Conservation (phyloP, 1,140 invertebrate genomes). For the Cylas formicarius region DNA sequence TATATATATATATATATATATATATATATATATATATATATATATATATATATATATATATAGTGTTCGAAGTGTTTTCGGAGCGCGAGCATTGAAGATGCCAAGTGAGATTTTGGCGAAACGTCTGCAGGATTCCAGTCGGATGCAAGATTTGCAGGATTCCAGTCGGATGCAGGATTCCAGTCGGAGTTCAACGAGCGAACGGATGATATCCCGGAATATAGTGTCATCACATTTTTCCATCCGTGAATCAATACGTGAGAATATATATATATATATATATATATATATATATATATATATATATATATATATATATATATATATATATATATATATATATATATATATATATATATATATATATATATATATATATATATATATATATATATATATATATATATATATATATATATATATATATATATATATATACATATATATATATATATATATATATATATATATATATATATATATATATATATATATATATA, state of each 20-base stretch:
- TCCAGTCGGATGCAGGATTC: too few species aligned
- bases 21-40: too few species aligned
- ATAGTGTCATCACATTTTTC: too few species aligned
- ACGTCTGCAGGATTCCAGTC: too few species aligned
- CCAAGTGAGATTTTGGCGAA: too few species aligned
- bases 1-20: too few species aligned
- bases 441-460: conserved; percentile 11
- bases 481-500: conserved; percentile 5
- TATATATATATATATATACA: conserved; percentile 11
- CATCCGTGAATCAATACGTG: conserved; percentile 2
- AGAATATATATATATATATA: conserved; percentile 2
- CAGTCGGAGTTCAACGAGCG: too few species aligned
- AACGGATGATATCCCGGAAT: too few species aligned
- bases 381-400: conserved; percentile 9
- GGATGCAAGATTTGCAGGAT: too few species aligned
- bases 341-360: conserved; percentile 12
- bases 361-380: conserved; percentile 11
- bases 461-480: conserved; percentile 10
- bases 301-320: not conserved
- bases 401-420: conserved; percentile 10
- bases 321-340: conserved; percentile 2
- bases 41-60: too few species aligned
- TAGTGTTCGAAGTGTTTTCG: too few species aligned
- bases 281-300: conserved; percentile 7
- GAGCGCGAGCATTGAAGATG: too few species aligned